Evolutionary conservation across 1,140 invertebrate species (phyloP).

Genomic region (Mycetomoellerius zeteki): DNA sequence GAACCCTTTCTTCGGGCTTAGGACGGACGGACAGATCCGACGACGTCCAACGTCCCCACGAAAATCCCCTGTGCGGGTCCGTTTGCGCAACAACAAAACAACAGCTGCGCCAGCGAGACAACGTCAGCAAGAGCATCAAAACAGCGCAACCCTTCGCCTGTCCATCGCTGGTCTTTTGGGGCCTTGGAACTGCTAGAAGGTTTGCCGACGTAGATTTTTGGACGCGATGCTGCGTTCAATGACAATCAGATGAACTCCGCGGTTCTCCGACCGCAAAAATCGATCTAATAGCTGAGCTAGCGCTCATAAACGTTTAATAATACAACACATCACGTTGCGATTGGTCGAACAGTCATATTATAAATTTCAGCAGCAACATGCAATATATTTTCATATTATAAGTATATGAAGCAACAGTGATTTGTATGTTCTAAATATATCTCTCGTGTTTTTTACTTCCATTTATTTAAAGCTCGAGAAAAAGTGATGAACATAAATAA

Average conservation of each 20-base stretch:
- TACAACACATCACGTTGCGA: background rate
- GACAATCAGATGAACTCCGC: background rate
- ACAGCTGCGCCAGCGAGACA: constrained; percentile 82
- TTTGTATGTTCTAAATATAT: background rate
- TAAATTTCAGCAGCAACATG: background rate
- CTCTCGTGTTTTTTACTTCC: background rate
- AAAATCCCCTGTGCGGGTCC: constrained; percentile 75
- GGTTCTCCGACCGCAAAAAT: background rate
- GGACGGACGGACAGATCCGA: constrained; percentile 76
- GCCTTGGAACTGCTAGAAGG: background rate
- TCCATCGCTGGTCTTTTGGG: constrained; percentile 25
- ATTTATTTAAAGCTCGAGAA: background rate
- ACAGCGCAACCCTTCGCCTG: constrained; percentile 80
- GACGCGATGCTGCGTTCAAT: background rate
- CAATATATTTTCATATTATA: background rate
- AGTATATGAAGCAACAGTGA: background rate
- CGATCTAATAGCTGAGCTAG: background rate
- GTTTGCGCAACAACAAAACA: constrained; percentile 85
- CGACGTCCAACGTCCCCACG: constrained; percentile 80
- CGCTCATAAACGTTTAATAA: background rate
- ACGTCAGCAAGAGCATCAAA: constrained; percentile 77
- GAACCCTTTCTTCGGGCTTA: constrained; percentile 82
- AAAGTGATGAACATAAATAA: background rate
- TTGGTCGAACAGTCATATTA: background rate
- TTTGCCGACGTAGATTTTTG: constrained; percentile 41